Percentiles rank a stretch among this genome's conserved stretches.
phyloP scores from a whole-genome alignment of 1,140 invertebrate genomes.

The Pararge aegeria region DNA sequence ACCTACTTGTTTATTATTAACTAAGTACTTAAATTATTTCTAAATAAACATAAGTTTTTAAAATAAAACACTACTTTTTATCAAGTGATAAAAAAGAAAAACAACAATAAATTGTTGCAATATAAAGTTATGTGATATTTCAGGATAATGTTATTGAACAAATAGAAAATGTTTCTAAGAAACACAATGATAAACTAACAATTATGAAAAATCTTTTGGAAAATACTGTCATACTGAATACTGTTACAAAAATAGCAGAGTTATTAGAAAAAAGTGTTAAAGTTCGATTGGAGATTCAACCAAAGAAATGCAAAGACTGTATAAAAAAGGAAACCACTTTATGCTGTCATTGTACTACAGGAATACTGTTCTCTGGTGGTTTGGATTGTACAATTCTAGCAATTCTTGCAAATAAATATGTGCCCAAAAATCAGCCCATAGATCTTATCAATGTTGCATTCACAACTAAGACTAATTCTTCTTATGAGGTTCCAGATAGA shows the following conservation, averaged over 20 bases:
- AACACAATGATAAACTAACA: slow-evolving; percentile 39
- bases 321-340: slow-evolving; percentile 43
- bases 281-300: slow-evolving; percentile 83
- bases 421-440: slow-evolving; percentile 86
- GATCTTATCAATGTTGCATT: slow-evolving; percentile 99
- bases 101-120: no score
- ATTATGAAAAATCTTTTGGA: slow-evolving; percentile 70
- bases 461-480: slow-evolving; percentile 78
- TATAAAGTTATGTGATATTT: slow-evolving; percentile 27
- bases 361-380: slow-evolving; percentile 96
- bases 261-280: slow-evolving; percentile 83
- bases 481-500: slow-evolving; percentile 90
- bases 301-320: slow-evolving; percentile 85
- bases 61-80: no score
- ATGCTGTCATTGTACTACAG: slow-evolving; percentile 86
- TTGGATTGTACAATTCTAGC: slow-evolving; percentile 96
- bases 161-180: slow-evolving; percentile 47
- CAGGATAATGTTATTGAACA: slow-evolving; percentile 64
- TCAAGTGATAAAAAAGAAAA: no score
- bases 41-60: no score
- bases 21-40: no score
- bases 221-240: slow-evolving; percentile 53
- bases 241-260: slow-evolving; percentile 75
- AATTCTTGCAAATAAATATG: slow-evolving; percentile 87
- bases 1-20: not conserved